Evolutionary conservation across 2,888 invertebrate genomes (phyloP), one percentile per base, ranked within the genome.

Genomic region (Panzeria rudis): DNA sequence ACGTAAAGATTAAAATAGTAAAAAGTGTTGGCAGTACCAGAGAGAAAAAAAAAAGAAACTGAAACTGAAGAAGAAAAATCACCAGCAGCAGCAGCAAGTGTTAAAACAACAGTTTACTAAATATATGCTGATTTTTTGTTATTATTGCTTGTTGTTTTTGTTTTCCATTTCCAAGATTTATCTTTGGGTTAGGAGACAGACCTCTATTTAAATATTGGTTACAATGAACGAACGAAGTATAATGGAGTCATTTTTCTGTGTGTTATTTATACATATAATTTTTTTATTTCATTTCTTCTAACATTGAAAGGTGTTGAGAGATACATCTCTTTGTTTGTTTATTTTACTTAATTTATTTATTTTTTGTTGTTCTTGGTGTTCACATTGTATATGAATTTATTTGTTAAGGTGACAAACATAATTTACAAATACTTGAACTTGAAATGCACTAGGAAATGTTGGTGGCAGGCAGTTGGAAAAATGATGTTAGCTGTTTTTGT

Each of bases 61-160:
- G n/a, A 44, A 72, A 50, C 13, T 23, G 50, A 52, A 35, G 35
- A 38, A 61, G 52, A 38, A 54, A 50, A 68, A 78, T 62, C 72
- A 72, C 32, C 66, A 84, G 83, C 86, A 84, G 82, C 73, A 72
- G 44, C 66, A 84, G 82, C 86, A 86, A 85, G 87, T 87, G 87
- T 85, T 87, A 87, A 87, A 87, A 87, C 87, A 87, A 87, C 87
- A 86, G 86, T 87, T 87, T 83, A 79, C 82, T 76, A 84, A 86
- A 84, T 86, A 83, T 86, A 87, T 85, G 84, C 83, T 69, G 66
- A 62, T 78, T 84, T 76, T 41, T 85, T 83, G 56, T 64, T 82
- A 41, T 44, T 61, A 38, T 79, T 52, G 29, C 29, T n/a, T 59
- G 44, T n/a, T 47, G 73, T 41, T 71, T 62, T 66, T 59, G 61